Evolutionary conservation across 1,140 invertebrate genomes (phyloP).

Genomic region (Drosophila kohkoa): DNA sequence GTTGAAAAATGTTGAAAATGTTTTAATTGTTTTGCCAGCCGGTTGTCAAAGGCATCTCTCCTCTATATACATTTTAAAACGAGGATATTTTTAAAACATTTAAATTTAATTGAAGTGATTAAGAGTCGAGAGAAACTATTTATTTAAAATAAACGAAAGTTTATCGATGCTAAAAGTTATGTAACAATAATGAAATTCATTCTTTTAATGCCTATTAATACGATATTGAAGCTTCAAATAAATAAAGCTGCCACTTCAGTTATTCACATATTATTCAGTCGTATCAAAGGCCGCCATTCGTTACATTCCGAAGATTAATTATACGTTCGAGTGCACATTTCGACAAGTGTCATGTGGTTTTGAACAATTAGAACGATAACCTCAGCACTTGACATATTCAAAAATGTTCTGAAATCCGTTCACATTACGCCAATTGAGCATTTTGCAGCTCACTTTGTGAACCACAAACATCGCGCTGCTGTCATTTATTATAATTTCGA

Average conservation of each 20-base stretch:
- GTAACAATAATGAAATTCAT: too few relatives aligned
- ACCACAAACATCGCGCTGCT: constrained; percentile 19
- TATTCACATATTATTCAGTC: neutral
- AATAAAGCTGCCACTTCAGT: neutral
- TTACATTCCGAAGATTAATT: neutral
- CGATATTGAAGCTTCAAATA: neutral
- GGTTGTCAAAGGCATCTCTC: constrained; percentile 1
- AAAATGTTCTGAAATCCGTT: constrained; percentile 32
- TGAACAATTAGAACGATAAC: constrained; percentile 28
- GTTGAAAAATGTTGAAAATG: constrained; percentile 52
- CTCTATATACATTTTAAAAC: constrained; percentile 1
- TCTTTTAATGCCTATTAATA: neutral
- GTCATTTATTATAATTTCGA: constrained; percentile 45
- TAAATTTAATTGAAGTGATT: constrained; percentile 12
- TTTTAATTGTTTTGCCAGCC: constrained; percentile 52
- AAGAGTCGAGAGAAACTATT: neutral
- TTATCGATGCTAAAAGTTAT: too few relatives aligned
- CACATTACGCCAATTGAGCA: constrained; percentile 23
- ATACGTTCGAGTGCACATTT: neutral
- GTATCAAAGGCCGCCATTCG: neutral
- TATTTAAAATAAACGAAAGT: neutral
- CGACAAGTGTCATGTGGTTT: constrained; percentile 1
- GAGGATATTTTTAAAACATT: constrained; percentile 7
- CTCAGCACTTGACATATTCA: constrained; percentile 25
- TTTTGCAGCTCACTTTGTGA: constrained; percentile 25